Evolutionary conservation across 2,888 invertebrate genomes (phyloP), one percentile per base, ranked within the genome.

Genomic region (Drosophila demipolita): DNA sequence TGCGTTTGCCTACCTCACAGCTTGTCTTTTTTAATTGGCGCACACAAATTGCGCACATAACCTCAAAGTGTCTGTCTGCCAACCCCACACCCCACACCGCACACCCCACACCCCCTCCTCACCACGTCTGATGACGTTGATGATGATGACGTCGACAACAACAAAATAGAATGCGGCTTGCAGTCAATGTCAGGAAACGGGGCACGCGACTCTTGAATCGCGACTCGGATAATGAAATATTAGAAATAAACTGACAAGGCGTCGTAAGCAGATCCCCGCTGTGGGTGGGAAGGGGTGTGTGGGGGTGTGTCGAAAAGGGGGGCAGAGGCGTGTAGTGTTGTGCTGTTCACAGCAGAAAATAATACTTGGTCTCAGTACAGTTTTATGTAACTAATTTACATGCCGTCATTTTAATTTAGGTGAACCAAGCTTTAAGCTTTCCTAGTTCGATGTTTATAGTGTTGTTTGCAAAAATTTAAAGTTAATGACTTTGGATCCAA

Each of bases 11-110:
- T 36, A 36, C 36, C 12, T 3, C 12, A 15, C 8, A 45, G 6
- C 36, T 64, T 53, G 53, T n/a, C 36, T 64, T 29, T 66, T 83
- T 87, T 86, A 88, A 86, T 86, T 88, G 87, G 89, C 73, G 71
- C 88, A 88, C 83, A 83, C 75, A 86, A 85, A 87, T 85, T 81
- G 87, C 71, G 82, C 86, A 79, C 72, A 81, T 87, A 87, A 85
- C 86, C 86, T 80, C 83, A 78, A 82, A 86, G 66, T 72, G 79
- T 64, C 67, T 78, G 52, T 53, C 54, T 59, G 42, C 42, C 48
- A 36, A n/a, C 33, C 48, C 38, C 6, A 9, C 53, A 1, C 12
- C 7, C 26, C 7, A 23, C 4, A 8, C 20, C 29, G 29, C 29
- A 29, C 15, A 20, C 6, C 32, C 20, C 12, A 20, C 26, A 15